Evolutionary conservation across 2,797 vertebrate species (phyloP).

Genomic region (Tenualosa thibaudeaui): DNA sequence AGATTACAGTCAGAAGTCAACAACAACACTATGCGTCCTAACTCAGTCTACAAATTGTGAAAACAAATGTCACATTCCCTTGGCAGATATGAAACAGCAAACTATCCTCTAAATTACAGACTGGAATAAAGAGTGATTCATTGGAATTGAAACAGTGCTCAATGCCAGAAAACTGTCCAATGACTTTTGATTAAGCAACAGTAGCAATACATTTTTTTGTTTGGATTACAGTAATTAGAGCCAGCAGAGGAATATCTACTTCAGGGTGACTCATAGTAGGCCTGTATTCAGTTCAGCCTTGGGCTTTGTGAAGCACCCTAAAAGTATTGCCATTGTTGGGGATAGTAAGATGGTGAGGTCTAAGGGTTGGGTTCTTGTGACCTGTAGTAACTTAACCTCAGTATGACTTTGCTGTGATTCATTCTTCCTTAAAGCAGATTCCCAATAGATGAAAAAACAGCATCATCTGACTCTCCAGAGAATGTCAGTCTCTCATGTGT

Average conservation of each 20-base stretch:
- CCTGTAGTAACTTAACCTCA: slow-evolving; percentile 48
- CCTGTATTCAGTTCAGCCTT: background rate
- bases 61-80: background rate
- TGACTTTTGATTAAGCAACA: background rate
- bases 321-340: background rate
- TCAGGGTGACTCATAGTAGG: background rate
- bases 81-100: background rate
- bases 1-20: slow-evolving; percentile 5
- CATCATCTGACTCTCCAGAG: background rate
- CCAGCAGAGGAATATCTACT: background rate
- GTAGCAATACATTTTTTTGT: background rate
- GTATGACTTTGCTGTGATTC: slow-evolving; percentile 45
- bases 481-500: background rate
- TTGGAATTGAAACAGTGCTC: background rate
- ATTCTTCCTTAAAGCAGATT: slow-evolving; percentile 10
- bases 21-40: background rate
- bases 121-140: background rate
- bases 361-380: slow-evolving; percentile 34
- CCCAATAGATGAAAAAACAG: background rate
- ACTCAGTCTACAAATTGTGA: background rate
- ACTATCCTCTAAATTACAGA: background rate
- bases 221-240: background rate
- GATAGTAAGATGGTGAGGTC: background rate
- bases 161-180: background rate
- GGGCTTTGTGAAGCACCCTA: background rate